Evolutionary conservation across 1,140 invertebrate species (phyloP).

Genomic region (Steinernema feltiae): DNA sequence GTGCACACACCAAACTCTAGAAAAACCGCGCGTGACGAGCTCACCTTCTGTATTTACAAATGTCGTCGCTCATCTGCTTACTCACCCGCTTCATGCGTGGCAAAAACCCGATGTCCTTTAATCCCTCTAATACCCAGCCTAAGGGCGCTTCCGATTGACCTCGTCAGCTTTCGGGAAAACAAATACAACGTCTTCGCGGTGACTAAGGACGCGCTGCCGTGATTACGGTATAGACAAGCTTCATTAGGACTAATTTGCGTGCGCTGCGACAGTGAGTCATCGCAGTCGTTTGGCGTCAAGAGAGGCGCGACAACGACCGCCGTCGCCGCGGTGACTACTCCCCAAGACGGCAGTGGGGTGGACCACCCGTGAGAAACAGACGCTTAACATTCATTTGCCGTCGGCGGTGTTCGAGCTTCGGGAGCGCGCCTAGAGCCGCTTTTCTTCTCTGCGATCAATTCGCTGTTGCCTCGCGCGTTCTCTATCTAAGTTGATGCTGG

Average conservation of each 20-base stretch:
- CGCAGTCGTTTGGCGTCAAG: background rate
- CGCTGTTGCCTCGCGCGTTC: background rate
- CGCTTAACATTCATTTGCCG: background rate
- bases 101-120: too few species aligned
- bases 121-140: background rate
- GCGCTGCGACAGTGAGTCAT: background rate
- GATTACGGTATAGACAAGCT: background rate
- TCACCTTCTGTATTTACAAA: too few species aligned
- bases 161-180: background rate
- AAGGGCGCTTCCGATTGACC: background rate
- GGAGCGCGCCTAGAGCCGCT: constrained; percentile 1
- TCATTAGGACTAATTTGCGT: background rate
- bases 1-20: background rate
- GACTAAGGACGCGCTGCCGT: background rate
- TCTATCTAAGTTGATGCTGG: constrained; percentile 10
- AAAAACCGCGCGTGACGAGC: background rate
- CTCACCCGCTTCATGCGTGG: background rate
- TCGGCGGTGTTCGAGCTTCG: constrained; percentile 4
- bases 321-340: background rate
- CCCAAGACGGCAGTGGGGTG: background rate
- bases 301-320: background rate
- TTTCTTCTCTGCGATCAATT: background rate
- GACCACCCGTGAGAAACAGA: constrained; percentile 5
- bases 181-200: too few species aligned
- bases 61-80: too few species aligned